Base-by-base conservation (phyloP, 2,797 vertebrate genomes). In the Gallinago stenura region DNA sequence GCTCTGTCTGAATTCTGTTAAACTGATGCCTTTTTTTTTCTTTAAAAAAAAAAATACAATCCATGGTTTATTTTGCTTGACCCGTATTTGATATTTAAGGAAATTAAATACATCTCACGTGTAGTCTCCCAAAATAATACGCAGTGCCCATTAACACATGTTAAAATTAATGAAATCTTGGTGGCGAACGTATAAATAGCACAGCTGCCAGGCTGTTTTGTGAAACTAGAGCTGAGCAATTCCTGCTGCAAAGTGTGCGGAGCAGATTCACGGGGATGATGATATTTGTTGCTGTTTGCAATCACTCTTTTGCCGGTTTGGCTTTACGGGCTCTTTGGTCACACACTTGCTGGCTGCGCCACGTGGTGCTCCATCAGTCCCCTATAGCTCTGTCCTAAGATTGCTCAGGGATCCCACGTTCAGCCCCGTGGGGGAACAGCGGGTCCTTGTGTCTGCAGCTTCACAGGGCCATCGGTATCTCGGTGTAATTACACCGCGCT, bases 61-160 rank as follows among this genome's bases (percentile, higher is more conserved):
- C 78, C 53, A 7, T 1, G 3, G 58, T 94, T 94, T 97, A 87
- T 97, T 97, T 96, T 89, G 60, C 72, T 88, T 94, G 41, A 95
- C 62, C 72, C 30, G 37, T 88, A 83, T 94, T 97, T 89, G 53
- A 95, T 95, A 91, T 84, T 96, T 87, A 94, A 96, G 92, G 86
- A 97, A 97, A 97, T 97, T 31, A 96, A 97, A 97, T 68, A 86
- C 65, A 94, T 88, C 87, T 95, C 87, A 83, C 30, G 1, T 91
- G 89, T 66, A 56, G 76, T 78, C 50, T 95, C 79, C 90, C 86
- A 76, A 78, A 93, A 92, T 93, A 89, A 94, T 94, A 80, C 1
- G 19, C 10, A 22, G 4, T 66, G 30, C 77, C 85, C 69, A 75
- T 95, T 97, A 96, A 88, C 69, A 95, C 3, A 0, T 76, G 78